Evolutionary conservation across 2,113 vertebrate genomes (phyloP), one percentile per base, ranked within the genome.

Genomic region (Zosterops japonicus): DNA sequence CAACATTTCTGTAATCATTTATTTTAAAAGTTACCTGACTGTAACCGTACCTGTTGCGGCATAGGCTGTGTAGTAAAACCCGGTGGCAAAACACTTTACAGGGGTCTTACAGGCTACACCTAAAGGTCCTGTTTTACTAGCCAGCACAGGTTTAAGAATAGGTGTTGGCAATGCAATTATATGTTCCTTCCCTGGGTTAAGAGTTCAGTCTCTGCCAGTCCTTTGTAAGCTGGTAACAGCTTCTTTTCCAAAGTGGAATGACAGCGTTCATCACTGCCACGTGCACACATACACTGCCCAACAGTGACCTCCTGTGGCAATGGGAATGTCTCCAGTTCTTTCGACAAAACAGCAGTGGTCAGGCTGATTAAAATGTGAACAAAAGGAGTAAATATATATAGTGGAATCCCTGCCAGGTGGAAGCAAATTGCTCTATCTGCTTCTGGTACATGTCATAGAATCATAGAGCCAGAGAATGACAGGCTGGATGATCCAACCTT

Each of bases 231-330:
- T 69, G 44, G 35, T 33, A 33, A 33, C 11, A 50, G 42, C 25
- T 23, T 27, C 10, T 64, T 84, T 56, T 31, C 19, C 11, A 22
- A 78, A 79, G 27, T 2, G 5, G 12, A 64, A 21, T 3, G 20
- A 14, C 10, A 21, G 16, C 1, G 68, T 33, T 63, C 8, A 31
- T 59, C 57, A 2, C 9, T 4, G 53, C 33, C 52, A 33, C 5
- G 21, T 8, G 35, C 6, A 47, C 33, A 8, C 4, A 60, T 72
- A 56, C 16, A 10, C 81, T 89, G 84, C 84, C 87, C 90, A 93
- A 89, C 55, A 96, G 84, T 93, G 95, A 91, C 95, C 87, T 96
- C 95, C 22, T 65, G 72, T 91, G 95, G 95, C 47, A 83, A 91
- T 2, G 41, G 31, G 12, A 47, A 41, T 36, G 24, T 27, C 69